Evolutionary conservation across 2,797 vertebrate species (phyloP).

Genomic region (Gallinago nigripennis): DNA sequence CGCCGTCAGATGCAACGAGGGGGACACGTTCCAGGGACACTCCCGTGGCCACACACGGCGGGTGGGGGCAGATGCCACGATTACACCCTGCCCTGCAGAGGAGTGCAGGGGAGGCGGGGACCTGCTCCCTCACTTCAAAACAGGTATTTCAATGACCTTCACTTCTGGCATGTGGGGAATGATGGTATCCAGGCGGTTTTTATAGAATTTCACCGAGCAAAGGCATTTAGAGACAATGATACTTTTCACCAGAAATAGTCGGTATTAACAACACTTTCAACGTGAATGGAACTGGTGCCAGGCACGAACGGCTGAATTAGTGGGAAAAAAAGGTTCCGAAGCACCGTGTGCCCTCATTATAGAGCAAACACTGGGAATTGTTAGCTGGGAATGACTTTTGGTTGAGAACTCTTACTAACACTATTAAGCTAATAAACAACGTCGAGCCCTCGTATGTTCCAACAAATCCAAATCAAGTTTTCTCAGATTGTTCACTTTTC

Average conservation of each 20-base stretch:
- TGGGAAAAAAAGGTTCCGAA: not conserved
- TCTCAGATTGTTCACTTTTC: not conserved
- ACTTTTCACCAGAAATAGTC: not conserved
- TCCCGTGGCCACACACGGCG: not conserved
- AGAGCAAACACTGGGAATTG: not conserved
- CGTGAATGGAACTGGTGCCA: not conserved
- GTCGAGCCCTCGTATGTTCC: not conserved
- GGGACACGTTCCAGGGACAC: not conserved
- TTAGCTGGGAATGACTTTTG: not conserved
- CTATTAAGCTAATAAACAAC: not conserved
- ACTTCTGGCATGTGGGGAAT: not conserved
- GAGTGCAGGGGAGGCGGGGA: not conserved
- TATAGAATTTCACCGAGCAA: not conserved
- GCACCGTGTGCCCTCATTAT: not conserved
- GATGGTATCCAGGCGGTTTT: not conserved
- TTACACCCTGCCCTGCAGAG: not conserved
- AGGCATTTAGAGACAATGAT: not conserved
- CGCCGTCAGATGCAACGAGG: fast-evolving
- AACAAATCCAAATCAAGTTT: not conserved
- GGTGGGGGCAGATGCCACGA: not conserved
- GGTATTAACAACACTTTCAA: not conserved
- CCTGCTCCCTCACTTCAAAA: not conserved
- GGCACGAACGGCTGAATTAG: not conserved
- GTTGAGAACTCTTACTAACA: not conserved
- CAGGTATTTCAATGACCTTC: not conserved